Base-by-base conservation (phyloP, 2,888 invertebrate genomes). In the Drosophila demipolita region DNA sequence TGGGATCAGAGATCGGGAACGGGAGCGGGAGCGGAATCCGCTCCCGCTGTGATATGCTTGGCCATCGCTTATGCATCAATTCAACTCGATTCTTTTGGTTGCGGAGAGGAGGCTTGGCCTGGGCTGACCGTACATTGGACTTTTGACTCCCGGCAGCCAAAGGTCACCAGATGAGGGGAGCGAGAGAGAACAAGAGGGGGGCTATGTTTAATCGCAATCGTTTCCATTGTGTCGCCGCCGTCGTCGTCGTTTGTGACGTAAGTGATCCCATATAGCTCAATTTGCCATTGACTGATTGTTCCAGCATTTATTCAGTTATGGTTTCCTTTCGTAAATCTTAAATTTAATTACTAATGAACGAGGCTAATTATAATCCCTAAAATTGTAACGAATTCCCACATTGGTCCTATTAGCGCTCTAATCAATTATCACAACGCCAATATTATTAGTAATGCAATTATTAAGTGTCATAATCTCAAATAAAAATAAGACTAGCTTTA, bases 1-100 rank as follows among this genome's bases (percentile, higher is more conserved):
- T 49, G 64, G 73, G 81, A 78, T 83, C 81, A 77, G 57, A 77
- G 71, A 69, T 66, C 77, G 67, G 42, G 5, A 29, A 5, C 29
- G 5, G 29, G 29, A 29, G 29, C 5, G 29, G 29, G 5, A 29
- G 29, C 29, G 29, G 6, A 29, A 29, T 66, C 77, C 61, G 42
- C 67, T 45, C 32, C 29, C 40, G 33, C 17, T 35, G 58, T 50
- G 63, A 75, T 71, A 75, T 80, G 77, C 69, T 54, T 52, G 49
- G 29, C 73, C 45, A 45, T 42, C 23, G 38, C 20, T 35, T 50
- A 40, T 50, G 42, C 65, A 58, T 42, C 48, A 42, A 59, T 42
- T 55, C 50, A 17, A 42, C 53, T 42, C n/a, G n/a, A 26, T 32
- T 32, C 29, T 57, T 49, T 63, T 48, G 35, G 26, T 12, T 29